Conservation (phyloP, 1,140 invertebrate species). For the Pogonomyrmex californicus region DNA sequence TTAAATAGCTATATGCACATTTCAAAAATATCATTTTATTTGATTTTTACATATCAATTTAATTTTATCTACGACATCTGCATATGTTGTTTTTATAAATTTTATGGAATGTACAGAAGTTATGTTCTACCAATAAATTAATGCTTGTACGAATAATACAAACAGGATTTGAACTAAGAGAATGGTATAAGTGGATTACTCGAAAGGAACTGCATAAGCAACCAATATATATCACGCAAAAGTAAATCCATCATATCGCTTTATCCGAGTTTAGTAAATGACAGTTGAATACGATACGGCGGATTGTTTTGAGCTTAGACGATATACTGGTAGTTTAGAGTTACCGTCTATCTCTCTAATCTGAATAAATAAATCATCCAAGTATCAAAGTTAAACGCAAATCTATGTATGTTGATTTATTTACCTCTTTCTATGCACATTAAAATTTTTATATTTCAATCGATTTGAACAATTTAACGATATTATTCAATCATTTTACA, state of each 20-base stretch:
- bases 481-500: not conserved
- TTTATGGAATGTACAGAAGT: not conserved
- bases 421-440: too few relatives aligned
- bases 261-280: conserved; percentile 58
- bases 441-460: not conserved
- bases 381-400: not conserved
- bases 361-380: conserved; percentile 23
- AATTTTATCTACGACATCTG: not conserved
- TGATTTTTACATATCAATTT: too few relatives aligned
- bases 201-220: conserved; percentile 33
- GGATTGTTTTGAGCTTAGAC: conserved; percentile 34
- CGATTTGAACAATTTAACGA: not conserved
- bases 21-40: not conserved
- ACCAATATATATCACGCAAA: conserved; percentile 37
- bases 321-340: conserved; percentile 29
- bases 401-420: not conserved
- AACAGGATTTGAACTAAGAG: conserved; percentile 37
- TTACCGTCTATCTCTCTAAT: conserved; percentile 11
- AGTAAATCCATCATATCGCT: conserved; percentile 55
- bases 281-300: conserved; percentile 7
- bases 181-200: conserved; percentile 20
- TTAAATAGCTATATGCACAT: not conserved
- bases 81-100: not conserved
- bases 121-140: not conserved
- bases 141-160: not conserved